These are phyloP conservation scores for Sthenelais limicola DNA, from an alignment of 2,888 invertebrate species.

Conservation along the genomic window DNA sequence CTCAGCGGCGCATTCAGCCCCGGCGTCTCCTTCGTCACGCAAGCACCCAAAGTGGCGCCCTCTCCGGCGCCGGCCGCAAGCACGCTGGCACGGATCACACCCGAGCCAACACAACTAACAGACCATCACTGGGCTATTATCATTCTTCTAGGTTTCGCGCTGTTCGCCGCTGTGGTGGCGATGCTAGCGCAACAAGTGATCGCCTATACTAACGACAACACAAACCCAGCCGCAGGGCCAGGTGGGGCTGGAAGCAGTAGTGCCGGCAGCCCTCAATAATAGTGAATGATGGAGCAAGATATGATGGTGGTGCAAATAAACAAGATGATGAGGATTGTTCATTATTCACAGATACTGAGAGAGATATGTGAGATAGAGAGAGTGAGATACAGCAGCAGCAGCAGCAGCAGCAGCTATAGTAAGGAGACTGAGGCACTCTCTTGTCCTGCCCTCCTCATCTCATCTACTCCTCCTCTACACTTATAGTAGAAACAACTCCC, in stretches of 20 bases:
- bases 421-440: too few relatives aligned
- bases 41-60: constrained; percentile 60
- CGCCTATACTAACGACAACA: constrained; percentile 43
- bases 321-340: too few relatives aligned
- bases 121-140: constrained; percentile 79
- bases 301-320: too few relatives aligned
- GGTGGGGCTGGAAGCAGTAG: not conserved
- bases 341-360: too few relatives aligned
- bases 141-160: constrained; percentile 77
- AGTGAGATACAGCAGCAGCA: too few relatives aligned
- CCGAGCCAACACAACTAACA: constrained; percentile 70
- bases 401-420: too few relatives aligned
- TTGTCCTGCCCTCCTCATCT: too few relatives aligned
- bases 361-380: too few relatives aligned
- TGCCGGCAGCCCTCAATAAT: not conserved
- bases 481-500: too few relatives aligned
- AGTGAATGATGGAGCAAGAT: not conserved
- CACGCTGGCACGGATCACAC: constrained; percentile 43
- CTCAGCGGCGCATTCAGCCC: constrained; percentile 83
- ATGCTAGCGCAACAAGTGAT: constrained; percentile 76
- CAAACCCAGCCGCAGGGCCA: not conserved
- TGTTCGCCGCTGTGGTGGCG: constrained; percentile 78
- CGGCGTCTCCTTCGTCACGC: constrained; percentile 77
- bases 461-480: too few relatives aligned
- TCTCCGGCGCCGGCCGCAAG: not conserved